phyloP scores from a whole-genome alignment of 1,140 invertebrate species.

The Dendrolimus kikuchii region DNA sequence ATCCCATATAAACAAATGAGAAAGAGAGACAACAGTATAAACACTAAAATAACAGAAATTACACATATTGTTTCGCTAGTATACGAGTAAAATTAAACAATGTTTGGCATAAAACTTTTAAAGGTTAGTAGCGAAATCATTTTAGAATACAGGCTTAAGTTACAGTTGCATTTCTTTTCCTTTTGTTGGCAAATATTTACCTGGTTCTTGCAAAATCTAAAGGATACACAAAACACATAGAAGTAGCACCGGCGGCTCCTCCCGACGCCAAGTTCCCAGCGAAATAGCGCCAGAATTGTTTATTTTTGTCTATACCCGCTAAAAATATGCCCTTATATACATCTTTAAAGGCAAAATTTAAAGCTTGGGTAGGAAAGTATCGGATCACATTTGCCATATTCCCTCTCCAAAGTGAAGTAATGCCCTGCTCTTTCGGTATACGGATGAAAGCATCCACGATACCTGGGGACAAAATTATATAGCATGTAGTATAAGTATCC shows the following conservation, averaged over 20 bases:
- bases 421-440: conserved; percentile 90
- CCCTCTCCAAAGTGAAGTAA: conserved; percentile 92
- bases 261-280: conserved; percentile 91
- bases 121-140: too few relatives aligned
- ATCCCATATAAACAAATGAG: too few relatives aligned
- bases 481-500: not conserved
- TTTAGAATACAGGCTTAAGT: too few relatives aligned
- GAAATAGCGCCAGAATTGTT: conserved; percentile 90
- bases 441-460: conserved; percentile 90
- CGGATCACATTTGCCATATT: conserved; percentile 94
- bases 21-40: too few relatives aligned
- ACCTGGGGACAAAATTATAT: conserved; percentile 68
- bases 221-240: conserved; percentile 96
- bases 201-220: conserved; percentile 96
- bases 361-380: conserved; percentile 96
- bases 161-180: too few relatives aligned
- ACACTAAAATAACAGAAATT: too few relatives aligned
- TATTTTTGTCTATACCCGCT: conserved; percentile 89
- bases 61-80: too few relatives aligned
- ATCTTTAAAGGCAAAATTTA: conserved; percentile 98
- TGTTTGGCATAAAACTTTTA: too few relatives aligned
- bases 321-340: conserved; percentile 90
- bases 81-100: too few relatives aligned
- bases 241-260: conserved; percentile 95
- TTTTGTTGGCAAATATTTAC: conserved; percentile 46